These are phyloP conservation scores for Nycteola revayana DNA, from an alignment of 2,888 invertebrate species.

Conservation along the genomic window DNA sequence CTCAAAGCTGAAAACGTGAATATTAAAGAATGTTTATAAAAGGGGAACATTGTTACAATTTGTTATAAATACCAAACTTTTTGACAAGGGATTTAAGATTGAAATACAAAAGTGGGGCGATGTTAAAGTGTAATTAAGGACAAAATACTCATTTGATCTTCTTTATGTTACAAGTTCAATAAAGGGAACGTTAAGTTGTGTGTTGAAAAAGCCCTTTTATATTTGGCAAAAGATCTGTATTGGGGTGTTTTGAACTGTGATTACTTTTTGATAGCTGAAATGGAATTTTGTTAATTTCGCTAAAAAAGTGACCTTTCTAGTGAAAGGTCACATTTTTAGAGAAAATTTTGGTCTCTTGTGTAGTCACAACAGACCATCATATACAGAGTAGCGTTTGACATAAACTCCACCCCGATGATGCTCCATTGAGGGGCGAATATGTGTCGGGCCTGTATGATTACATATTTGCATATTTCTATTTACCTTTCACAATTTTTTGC, in stretches of 20 bases:
- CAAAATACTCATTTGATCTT: slow-evolving; percentile 23
- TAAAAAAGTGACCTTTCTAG: no score
- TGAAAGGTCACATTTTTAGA: no score
- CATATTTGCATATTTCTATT: no score
- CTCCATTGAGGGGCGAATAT: no score
- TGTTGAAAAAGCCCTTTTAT: slow-evolving; percentile 13
- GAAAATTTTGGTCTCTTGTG: no score
- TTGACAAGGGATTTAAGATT: slow-evolving; percentile 18
- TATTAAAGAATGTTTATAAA: slow-evolving; percentile 27
- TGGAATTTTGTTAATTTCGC: no score
- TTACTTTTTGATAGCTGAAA: neutral
- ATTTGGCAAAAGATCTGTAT: slow-evolving; percentile 14
- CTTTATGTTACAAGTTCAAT: slow-evolving; percentile 13
- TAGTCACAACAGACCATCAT: no score
- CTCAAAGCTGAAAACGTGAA: slow-evolving; percentile 15
- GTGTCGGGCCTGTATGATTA: no score
- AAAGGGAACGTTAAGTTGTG: slow-evolving; percentile 14
- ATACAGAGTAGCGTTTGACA: no score
- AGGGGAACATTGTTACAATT: slow-evolving; percentile 7
- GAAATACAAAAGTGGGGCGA: slow-evolving; percentile 18
- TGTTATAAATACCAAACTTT: slow-evolving; percentile 19
- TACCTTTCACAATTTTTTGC: no score
- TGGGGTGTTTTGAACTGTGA: slow-evolving; percentile 11
- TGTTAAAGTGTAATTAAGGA: slow-evolving; percentile 23
- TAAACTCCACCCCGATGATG: no score